Conservation (phyloP, 1,140 invertebrate species). For the Stegodyphus dumicola region DNA sequence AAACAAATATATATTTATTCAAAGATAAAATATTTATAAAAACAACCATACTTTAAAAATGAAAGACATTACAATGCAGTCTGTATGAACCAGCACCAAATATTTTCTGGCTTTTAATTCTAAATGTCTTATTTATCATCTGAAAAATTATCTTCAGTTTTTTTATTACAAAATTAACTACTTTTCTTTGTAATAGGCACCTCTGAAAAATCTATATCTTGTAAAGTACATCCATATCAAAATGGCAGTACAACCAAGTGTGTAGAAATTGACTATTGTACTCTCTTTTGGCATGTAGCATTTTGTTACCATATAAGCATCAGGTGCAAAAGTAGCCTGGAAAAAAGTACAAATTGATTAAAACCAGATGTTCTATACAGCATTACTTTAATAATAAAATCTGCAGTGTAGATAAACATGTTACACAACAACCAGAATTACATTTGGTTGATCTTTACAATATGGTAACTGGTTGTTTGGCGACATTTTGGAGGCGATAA, state of each 20-base stretch:
- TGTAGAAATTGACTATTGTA: slow-evolving; percentile 72
- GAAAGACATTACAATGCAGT: slow-evolving; percentile 7
- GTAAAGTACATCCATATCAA: slow-evolving; percentile 60
- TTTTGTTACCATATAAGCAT: slow-evolving; percentile 77
- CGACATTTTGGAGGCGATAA: too few species aligned
- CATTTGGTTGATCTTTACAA: too few species aligned
- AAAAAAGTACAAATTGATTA: slow-evolving; percentile 65
- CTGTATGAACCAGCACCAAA: too few species aligned
- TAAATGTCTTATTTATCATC: not conserved
- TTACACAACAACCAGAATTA: too few species aligned
- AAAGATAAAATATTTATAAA: not conserved
- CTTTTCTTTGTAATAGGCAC: slow-evolving; percentile 37
- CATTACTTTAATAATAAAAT: too few species aligned
- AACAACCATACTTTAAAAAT: slow-evolving; percentile 23
- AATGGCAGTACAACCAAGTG: slow-evolving; percentile 58
- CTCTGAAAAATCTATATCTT: slow-evolving; percentile 49
- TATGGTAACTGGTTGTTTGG: too few species aligned
- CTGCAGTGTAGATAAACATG: too few species aligned
- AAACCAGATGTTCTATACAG: too few species aligned
- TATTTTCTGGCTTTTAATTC: not conserved
- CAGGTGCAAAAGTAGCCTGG: slow-evolving; percentile 76
- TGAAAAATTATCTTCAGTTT: too few species aligned
- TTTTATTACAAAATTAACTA: not conserved
- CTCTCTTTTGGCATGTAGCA: slow-evolving; percentile 81
- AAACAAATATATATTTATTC: slow-evolving; percentile 34